These are phyloP conservation scores for Bimastos eiseni DNA, from an alignment of 2,888 invertebrate genomes.

Conservation along the genomic window DNA sequence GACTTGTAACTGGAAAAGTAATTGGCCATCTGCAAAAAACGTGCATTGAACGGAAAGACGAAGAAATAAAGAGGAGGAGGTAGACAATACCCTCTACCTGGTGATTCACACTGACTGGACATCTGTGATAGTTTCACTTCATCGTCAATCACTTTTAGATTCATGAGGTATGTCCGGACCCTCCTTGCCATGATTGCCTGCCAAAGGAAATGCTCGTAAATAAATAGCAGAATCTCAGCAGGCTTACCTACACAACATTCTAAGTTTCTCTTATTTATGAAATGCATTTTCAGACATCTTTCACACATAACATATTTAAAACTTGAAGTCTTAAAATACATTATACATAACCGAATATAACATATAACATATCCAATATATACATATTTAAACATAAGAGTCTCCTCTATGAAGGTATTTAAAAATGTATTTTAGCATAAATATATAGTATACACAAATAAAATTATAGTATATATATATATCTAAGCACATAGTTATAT, in stretches of 20 bases:
- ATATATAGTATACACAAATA: too few species aligned
- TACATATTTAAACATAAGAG: too few species aligned
- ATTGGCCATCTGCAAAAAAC: not conserved
- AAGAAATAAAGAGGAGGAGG: too few species aligned
- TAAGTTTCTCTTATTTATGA: not conserved
- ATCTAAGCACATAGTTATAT: too few species aligned
- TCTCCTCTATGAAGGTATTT: too few species aligned
- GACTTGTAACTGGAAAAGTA: not conserved
- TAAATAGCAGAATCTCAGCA: not conserved
- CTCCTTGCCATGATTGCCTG: slow-evolving; percentile 80
- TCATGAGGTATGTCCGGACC: slow-evolving; percentile 91
- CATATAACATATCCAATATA: too few species aligned
- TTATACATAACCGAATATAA: too few species aligned
- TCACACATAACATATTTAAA: too few species aligned
- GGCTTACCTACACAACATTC: not conserved
- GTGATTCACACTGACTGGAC: slow-evolving; percentile 82
- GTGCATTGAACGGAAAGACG: not conserved
- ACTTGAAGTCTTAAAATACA: too few species aligned
- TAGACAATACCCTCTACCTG: slow-evolving; percentile 32
- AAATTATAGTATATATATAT: too few species aligned
- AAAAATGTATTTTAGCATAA: too few species aligned
- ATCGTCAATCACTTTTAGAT: slow-evolving; percentile 87
- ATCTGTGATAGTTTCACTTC: slow-evolving; percentile 86
- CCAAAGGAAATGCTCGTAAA: not conserved
- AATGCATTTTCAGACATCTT: too few species aligned